Evolutionary conservation across 2,888 invertebrate species (phyloP), one percentile per base, ranked within the genome.

Genomic region (Eurytoma californica): DNA sequence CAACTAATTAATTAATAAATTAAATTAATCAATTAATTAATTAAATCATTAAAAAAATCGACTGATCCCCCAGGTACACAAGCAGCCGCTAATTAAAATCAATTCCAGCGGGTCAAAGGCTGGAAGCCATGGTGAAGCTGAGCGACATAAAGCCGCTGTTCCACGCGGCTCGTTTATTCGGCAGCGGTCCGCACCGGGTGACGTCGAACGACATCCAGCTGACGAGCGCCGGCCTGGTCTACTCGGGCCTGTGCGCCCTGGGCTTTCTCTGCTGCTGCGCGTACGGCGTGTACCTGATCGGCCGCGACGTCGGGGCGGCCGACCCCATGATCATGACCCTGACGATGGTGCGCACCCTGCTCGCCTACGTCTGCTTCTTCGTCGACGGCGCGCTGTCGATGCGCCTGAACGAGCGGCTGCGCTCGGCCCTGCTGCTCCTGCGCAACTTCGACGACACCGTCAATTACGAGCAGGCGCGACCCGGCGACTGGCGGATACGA

Each of bases 101-200:
- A 12, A 9, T 14, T 12, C 24, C 20, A 3, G 13, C 28, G 20
- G 60, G 28, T 4, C 13, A 3, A 60, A 13, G 60, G 13, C 24
- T 5, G 0, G 60, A 16, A n/a, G 18, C 3, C 30, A 86, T 85
- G 85, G 79, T 76, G 69, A 57, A 78, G 9, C 53, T 83, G 51
- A 55, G 67, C 7, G 85, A 86, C 60, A 70, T 86, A 57, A 82
- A 73, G 60, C 83, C 84, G 13, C 73, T 87, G 51, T 82, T 86
- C 24, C 53, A 80, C 53, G 82, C 74, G 13, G 83, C 80, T 13
- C 79, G 82, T 28, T 20, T 86, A n/a, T 84, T 86, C 55, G 87
- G 84, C 3, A 82, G 82, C 57, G 69, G 82, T 3, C 79, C 77
- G 18, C 84, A 84, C 69, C 69, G 79, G 0, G 66, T 82, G 18